Percentiles rank a stretch among this genome's conserved stretches.
phyloP scores from a whole-genome alignment of 2,888 invertebrate species.

The Tetragonula carbonaria region DNA sequence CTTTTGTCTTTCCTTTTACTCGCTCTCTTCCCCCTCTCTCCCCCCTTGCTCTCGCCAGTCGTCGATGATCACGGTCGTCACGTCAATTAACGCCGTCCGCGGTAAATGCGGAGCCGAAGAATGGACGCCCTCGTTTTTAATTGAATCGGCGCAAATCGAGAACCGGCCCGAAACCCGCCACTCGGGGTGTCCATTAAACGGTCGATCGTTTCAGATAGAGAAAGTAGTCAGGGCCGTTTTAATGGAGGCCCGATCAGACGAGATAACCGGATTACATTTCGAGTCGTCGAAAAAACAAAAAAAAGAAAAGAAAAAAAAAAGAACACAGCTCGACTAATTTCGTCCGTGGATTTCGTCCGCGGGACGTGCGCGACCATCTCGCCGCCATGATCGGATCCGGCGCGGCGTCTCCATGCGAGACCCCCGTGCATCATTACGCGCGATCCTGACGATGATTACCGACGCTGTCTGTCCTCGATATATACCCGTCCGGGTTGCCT shows the following conservation, averaged over 20 bases:
- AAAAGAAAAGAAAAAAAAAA: too few relatives aligned
- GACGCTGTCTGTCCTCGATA: conserved; percentile 1
- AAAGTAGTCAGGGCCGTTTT: conserved; percentile 69
- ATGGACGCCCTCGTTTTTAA: conserved; percentile 70
- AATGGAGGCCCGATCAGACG: conserved; percentile 70
- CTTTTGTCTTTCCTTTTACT: conserved; percentile 42
- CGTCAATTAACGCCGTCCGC: conserved; percentile 69
- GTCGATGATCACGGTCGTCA: conserved; percentile 66
- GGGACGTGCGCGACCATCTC: conserved; percentile 15
- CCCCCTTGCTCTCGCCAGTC: neutral
- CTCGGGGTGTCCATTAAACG: conserved; percentile 72
- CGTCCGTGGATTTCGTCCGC: conserved; percentile 29
- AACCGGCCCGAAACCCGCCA: conserved; percentile 61
- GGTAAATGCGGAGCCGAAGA: conserved; percentile 61
- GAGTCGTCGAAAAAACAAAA: conserved; percentile 33
- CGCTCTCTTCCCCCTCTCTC: conserved; percentile 5
- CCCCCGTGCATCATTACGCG: conserved; percentile 30
- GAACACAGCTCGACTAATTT: conserved; percentile 56
- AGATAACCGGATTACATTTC: conserved; percentile 71
- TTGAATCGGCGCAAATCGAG: conserved; percentile 69
- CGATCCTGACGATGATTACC: conserved; percentile 35
- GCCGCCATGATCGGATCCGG: conserved; percentile 7
- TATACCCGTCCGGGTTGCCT: neutral
- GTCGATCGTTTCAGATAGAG: conserved; percentile 72
- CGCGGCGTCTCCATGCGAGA: conserved; percentile 26